Percentiles rank a stretch among this genome's conserved stretches.
phyloP scores from a whole-genome alignment of 2,888 invertebrate species.

The Hyposoter didymator region DNA sequence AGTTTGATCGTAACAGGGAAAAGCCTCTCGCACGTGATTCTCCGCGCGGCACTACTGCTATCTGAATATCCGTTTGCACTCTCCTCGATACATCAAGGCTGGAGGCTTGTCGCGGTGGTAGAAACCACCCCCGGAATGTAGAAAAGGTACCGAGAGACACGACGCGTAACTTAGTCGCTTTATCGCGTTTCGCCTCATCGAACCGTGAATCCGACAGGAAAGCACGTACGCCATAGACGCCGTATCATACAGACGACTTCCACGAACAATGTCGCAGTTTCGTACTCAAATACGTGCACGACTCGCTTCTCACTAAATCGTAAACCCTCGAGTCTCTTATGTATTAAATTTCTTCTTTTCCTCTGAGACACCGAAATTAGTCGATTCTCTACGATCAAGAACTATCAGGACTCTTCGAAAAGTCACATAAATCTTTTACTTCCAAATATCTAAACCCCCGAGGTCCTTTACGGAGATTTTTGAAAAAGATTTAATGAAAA shows the following conservation, averaged over 20 bases:
- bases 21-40: conserved; percentile 40
- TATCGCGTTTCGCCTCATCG: conserved; percentile 73
- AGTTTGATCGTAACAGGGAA: conserved; percentile 13
- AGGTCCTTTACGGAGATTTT: background rate
- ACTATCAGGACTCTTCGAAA: background rate
- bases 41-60: conserved; percentile 21
- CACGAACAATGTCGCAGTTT: conserved; percentile 35
- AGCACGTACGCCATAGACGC: conserved; percentile 64
- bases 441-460: background rate
- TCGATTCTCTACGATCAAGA: background rate
- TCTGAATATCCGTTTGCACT: conserved; percentile 51
- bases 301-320: conserved; percentile 29
- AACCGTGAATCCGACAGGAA: conserved; percentile 70
- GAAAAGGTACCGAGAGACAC: conserved; percentile 36
- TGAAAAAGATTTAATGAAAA: background rate
- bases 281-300: conserved; percentile 54
- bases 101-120: conserved; percentile 3
- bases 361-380: background rate
- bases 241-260: conserved; percentile 38
- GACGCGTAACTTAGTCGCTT: conserved; percentile 69
- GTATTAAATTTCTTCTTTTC: background rate
- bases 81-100: conserved; percentile 51
- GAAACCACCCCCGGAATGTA: background rate
- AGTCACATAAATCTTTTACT: background rate
- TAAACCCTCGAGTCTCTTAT: conserved; percentile 20